Percentiles rank a stretch among this genome's conserved stretches.
Evolutionary conservation across 2,113 vertebrate genomes (phyloP).

Genomic region (Nycticorax nycticorax): DNA sequence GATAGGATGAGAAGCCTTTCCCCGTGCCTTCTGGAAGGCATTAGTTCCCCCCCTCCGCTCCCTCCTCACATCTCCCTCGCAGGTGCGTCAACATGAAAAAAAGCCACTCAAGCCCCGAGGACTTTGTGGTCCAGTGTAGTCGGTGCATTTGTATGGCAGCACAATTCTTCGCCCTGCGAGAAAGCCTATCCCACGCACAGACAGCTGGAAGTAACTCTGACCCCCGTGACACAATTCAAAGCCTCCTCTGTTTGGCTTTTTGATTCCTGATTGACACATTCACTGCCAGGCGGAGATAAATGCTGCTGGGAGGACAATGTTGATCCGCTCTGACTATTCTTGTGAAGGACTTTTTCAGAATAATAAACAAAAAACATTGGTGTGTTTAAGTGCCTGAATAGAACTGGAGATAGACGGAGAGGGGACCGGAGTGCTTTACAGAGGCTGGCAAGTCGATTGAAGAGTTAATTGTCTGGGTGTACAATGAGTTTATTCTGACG

Average conservation of each 20-base stretch:
- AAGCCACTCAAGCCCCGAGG: conserved; percentile 27
- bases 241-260: conserved; percentile 83
- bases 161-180: conserved; percentile 67
- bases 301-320: conserved; percentile 78
- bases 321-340: conserved; percentile 77
- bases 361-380: conserved; percentile 80
- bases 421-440: conserved; percentile 67
- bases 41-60: background rate
- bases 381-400: conserved; percentile 77
- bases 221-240: conserved; percentile 81
- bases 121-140: conserved; percentile 55
- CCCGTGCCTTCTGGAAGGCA: conserved; percentile 41
- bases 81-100: conserved; percentile 74
- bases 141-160: conserved; percentile 70
- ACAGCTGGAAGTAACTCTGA: conserved; percentile 81
- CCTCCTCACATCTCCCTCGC: conserved; percentile 50
- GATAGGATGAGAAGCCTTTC: background rate
- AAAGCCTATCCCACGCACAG: conserved; percentile 73
- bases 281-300: conserved; percentile 76
- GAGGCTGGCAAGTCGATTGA: conserved; percentile 77
- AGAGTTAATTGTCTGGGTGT: conserved; percentile 84
- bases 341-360: conserved; percentile 78
- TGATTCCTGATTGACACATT: conserved; percentile 86
- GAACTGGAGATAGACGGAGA: conserved; percentile 71
- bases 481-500: conserved; percentile 87